phyloP scores from a whole-genome alignment of 2,797 vertebrate genomes.

The Sparidentex hasta region DNA sequence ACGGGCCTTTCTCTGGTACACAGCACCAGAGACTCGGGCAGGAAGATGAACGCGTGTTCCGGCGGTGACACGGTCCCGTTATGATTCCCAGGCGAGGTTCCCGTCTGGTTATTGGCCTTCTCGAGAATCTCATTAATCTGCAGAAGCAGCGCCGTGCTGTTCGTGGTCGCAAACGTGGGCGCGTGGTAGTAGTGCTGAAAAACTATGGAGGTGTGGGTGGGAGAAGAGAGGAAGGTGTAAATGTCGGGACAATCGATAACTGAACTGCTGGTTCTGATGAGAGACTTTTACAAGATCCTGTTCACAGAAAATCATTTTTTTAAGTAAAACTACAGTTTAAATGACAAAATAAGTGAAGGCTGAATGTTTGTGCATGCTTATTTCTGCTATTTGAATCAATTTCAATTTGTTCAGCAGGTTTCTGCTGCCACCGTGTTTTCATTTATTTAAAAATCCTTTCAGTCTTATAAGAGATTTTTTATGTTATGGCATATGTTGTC shows the following conservation, averaged over 20 bases:
- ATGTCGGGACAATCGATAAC: not conserved
- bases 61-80: constrained; percentile 12
- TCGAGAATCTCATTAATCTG: constrained; percentile 74
- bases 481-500: not conserved
- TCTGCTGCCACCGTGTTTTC: too few relatives aligned
- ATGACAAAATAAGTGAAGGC: too few relatives aligned
- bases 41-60: constrained; percentile 38
- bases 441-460: too few relatives aligned
- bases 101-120: constrained; percentile 56
- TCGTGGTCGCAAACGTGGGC: constrained; percentile 66
- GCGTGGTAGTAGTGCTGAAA: constrained; percentile 90
- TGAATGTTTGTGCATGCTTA: too few relatives aligned
- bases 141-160: constrained; percentile 74
- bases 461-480: not conserved
- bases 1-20: constrained; percentile 89
- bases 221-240: not conserved
- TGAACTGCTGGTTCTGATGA: too few relatives aligned
- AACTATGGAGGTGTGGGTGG: constrained; percentile 79
- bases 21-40: constrained; percentile 70
- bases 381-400: too few relatives aligned
- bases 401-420: too few relatives aligned
- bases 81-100: rapidly evolving
- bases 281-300: too few relatives aligned
- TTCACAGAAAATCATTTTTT: too few relatives aligned
- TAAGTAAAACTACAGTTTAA: too few relatives aligned